Evolutionary conservation across 1,140 invertebrate species (phyloP).

Genomic region (Nixonia krombeini): DNA sequence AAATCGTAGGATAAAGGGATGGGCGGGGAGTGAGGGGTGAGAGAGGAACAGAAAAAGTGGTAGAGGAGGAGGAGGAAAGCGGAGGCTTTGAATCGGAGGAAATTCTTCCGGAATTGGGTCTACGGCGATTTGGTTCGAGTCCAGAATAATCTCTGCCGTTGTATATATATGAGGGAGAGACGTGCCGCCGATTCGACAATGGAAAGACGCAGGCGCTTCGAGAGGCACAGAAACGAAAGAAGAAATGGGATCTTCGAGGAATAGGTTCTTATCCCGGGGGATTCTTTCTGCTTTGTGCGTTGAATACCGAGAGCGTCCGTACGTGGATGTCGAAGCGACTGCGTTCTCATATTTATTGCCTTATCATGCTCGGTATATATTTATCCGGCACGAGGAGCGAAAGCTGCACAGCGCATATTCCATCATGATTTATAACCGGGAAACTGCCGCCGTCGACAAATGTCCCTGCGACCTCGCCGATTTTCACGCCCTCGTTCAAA

Average conservation of each 20-base stretch:
- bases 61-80: too few relatives aligned
- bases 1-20: too few relatives aligned
- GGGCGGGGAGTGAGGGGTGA: too few relatives aligned
- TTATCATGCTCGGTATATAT: neutral
- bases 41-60: too few relatives aligned
- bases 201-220: conserved; percentile 19
- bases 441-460: too few relatives aligned
- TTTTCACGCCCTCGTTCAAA: too few relatives aligned
- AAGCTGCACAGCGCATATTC: too few relatives aligned
- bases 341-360: conserved; percentile 7
- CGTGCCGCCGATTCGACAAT: conserved; percentile 21
- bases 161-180: conserved; percentile 6
- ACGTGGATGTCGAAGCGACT: conserved; percentile 1
- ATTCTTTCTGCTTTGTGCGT: conserved; percentile 10
- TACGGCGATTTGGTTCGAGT: conserved; percentile 12
- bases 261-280: conserved; percentile 20
- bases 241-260: conserved; percentile 24
- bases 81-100: conserved; percentile 7
- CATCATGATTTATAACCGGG: too few relatives aligned
- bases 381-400: too few relatives aligned
- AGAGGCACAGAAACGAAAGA: conserved; percentile 9
- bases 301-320: conserved; percentile 10
- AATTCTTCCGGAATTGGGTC: conserved; percentile 16
- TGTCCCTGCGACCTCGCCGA: too few relatives aligned
- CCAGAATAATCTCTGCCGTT: conserved; percentile 22